A percentile compares a stretch with the other conserved stretches of the same genome.
Conservation (phyloP, 1,140 invertebrate species). For the Procambarus clarkii region DNA sequence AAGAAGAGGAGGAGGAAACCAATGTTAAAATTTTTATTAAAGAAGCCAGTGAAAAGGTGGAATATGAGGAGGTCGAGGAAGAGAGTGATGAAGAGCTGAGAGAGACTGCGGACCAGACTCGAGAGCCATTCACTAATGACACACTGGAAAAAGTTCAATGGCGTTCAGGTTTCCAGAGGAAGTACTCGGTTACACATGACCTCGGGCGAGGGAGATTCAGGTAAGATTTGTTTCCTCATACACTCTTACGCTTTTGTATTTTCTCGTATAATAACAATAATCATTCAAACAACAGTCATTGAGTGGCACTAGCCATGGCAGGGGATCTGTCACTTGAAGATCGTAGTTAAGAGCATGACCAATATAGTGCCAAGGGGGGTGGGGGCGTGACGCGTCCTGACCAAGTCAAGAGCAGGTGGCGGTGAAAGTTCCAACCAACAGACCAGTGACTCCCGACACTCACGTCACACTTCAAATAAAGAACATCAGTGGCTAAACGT, state of each 20-base stretch:
- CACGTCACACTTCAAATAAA: not conserved
- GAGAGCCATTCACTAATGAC: not conserved
- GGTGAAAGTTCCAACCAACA: constrained; percentile 25
- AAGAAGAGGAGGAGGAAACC: constrained; percentile 42
- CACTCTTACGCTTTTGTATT: too few species aligned
- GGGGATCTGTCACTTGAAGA: not conserved
- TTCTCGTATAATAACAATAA: too few species aligned
- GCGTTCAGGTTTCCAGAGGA: constrained; percentile 50
- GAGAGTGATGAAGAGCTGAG: constrained; percentile 13
- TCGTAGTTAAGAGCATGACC: not conserved
- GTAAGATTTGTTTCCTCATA: not conserved
- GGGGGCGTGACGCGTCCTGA: not conserved
- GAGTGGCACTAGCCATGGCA: too few species aligned
- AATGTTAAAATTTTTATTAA: constrained; percentile 8
- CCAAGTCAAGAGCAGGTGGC: constrained; percentile 23
- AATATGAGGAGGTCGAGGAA: not conserved
- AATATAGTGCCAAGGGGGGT: not conserved
- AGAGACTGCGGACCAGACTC: constrained; percentile 7
- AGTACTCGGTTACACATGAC: constrained; percentile 54
- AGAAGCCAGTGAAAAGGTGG: not conserved
- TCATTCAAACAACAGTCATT: too few species aligned
- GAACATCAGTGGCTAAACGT: not conserved
- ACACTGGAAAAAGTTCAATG: constrained; percentile 19
- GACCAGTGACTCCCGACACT: not conserved
- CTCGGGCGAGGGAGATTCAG: constrained; percentile 53